Percentiles rank a stretch among this genome's conserved stretches.
These are phyloP conservation scores for Colistium nudipinnis DNA, from an alignment of 2,113 vertebrate species.

Conservation along the genomic window DNA sequence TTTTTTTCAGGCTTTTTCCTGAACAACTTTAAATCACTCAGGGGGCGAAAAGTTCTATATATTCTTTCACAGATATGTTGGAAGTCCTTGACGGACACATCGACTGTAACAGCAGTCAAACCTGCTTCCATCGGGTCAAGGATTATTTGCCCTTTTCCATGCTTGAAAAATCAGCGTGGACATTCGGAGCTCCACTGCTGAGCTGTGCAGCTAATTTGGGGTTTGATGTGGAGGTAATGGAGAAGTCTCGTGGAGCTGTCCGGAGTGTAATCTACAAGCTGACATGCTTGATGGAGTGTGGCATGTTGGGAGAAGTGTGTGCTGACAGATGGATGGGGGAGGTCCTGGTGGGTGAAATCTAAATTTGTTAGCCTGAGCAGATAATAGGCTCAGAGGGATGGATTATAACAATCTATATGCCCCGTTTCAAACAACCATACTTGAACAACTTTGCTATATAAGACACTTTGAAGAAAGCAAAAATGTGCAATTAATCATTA, in stretches of 20 bases:
- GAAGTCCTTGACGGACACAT: conserved; percentile 19
- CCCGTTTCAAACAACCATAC: conserved; percentile 13
- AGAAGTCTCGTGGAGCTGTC: conserved; percentile 64
- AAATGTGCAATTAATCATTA: too few species aligned
- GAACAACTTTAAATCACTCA: conserved; percentile 24
- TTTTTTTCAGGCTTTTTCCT: background rate
- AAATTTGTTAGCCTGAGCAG: conserved; percentile 66
- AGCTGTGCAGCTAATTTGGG: conserved; percentile 60
- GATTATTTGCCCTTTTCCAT: conserved; percentile 5
- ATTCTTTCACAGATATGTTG: background rate
- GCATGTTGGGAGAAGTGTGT: conserved; percentile 60
- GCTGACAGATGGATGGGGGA: conserved; percentile 77
- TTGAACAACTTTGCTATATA: too few species aligned
- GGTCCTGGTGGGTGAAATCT: conserved; percentile 73
- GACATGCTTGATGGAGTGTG: conserved; percentile 76
- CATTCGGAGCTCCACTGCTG: conserved; percentile 20
- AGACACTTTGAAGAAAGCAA: too few species aligned
- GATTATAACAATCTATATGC: conserved; percentile 37
- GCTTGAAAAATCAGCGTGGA: conserved; percentile 46
- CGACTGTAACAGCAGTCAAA: conserved; percentile 8
- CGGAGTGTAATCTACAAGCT: conserved; percentile 61
- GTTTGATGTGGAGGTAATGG: conserved; percentile 65
- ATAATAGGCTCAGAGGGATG: conserved; percentile 61
- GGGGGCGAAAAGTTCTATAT: conserved; percentile 6
- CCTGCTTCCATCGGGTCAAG: conserved; percentile 10